Conservation (phyloP, 2,888 invertebrate species). For the Tenodera sinensis region DNA sequence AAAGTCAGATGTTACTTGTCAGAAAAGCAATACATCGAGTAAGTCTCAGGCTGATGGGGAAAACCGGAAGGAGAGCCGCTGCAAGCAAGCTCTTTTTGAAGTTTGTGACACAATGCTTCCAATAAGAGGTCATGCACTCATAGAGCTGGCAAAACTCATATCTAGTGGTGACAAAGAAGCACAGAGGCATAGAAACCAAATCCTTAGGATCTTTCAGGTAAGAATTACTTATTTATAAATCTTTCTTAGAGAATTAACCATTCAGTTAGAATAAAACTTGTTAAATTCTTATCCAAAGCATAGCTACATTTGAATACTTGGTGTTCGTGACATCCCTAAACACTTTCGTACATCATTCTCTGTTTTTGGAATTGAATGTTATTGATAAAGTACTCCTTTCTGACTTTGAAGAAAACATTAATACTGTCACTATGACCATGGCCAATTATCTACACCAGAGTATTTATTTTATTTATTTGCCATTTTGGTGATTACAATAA, state of each 20-base stretch:
- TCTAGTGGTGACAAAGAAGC: slow-evolving; percentile 61
- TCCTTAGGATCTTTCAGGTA: slow-evolving; percentile 72
- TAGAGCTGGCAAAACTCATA: slow-evolving; percentile 68
- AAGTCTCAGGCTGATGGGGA: not conserved
- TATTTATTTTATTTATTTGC: too few relatives aligned
- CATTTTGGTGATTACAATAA: too few relatives aligned
- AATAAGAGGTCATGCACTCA: slow-evolving; percentile 76
- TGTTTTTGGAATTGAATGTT: not conserved
- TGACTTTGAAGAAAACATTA: not conserved
- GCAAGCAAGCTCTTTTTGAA: slow-evolving; percentile 62
- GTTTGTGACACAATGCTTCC: slow-evolving; percentile 69
- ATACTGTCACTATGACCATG: too few relatives aligned
- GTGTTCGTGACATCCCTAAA: too few relatives aligned
- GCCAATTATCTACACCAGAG: too few relatives aligned
- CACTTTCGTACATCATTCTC: too few relatives aligned
- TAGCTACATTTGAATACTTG: too few relatives aligned
- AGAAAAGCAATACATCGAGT: not conserved
- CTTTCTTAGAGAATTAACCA: too few relatives aligned
- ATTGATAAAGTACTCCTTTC: not conserved
- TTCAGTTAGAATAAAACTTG: too few relatives aligned
- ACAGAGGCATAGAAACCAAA: slow-evolving; percentile 58
- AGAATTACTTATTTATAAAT: slow-evolving; percentile 27
- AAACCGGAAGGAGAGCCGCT: slow-evolving; percentile 42
- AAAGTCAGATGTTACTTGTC: not conserved
- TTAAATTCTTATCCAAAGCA: too few relatives aligned